Conservation (phyloP, 2,113 vertebrate species). For the Gobio gobio region DNA sequence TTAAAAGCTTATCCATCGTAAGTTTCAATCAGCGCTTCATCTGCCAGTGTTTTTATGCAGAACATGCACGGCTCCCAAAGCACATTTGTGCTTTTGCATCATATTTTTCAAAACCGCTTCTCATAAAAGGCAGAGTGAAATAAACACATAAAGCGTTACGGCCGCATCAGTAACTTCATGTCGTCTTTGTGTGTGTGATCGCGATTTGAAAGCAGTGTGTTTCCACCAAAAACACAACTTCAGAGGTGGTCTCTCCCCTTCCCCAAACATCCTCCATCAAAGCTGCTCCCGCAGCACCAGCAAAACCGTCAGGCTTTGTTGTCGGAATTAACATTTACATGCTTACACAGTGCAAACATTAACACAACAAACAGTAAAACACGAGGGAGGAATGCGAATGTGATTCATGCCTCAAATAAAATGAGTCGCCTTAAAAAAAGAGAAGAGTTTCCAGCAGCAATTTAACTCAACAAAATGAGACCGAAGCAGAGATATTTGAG, state of each 20-base stretch:
- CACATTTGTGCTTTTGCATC: neutral
- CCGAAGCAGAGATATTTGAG: neutral
- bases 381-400: constrained; percentile 13
- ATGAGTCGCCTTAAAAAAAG: neutral
- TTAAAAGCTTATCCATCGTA: neutral
- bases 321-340: constrained; percentile 21
- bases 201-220: constrained; percentile 1
- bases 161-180: neutral
- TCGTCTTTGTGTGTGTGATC: neutral
- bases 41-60: constrained; percentile 14
- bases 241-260: constrained; percentile 14
- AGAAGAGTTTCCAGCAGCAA: neutral
- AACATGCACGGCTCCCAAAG: neutral
- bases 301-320: constrained; percentile 9
- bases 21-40: neutral
- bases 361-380: constrained; percentile 15
- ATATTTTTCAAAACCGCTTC: constrained; percentile 2
- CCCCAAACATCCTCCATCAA: constrained; percentile 21
- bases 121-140: neutral
- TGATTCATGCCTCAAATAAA: constrained; percentile 9
- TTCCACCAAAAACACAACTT: constrained; percentile 15
- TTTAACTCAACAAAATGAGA: neutral
- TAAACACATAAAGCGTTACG: neutral
- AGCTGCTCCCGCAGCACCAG: constrained; percentile 11
- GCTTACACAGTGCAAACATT: constrained; percentile 12